phyloP scores from a whole-genome alignment of 1,140 invertebrate genomes.

The Drosophila sturtevanti region DNA sequence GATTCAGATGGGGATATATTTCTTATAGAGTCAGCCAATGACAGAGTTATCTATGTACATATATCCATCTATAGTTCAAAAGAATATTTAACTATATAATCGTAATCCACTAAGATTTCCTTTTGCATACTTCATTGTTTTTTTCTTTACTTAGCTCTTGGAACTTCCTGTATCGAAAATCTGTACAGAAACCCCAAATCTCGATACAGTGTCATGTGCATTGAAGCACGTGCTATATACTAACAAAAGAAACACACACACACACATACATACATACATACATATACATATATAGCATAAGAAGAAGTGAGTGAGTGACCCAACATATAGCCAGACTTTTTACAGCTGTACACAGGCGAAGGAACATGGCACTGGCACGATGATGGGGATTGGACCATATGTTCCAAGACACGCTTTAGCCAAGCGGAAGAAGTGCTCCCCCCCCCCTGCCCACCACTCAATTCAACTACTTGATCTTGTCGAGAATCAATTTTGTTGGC shows the following conservation, averaged over 20 bases:
- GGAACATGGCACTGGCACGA: slow-evolving; percentile 17
- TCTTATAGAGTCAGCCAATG: too few species aligned
- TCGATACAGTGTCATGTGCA: slow-evolving; percentile 75
- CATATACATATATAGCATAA: too few species aligned
- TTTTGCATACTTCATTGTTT: not conserved
- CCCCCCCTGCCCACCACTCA: slow-evolving; percentile 9
- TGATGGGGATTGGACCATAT: slow-evolving; percentile 47
- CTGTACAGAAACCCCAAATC: slow-evolving; percentile 11
- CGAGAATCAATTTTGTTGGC: slow-evolving; percentile 36
- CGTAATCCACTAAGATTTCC: too few species aligned
- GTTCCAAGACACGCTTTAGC: slow-evolving; percentile 78
- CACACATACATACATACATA: too few species aligned
- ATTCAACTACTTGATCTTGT: not conserved
- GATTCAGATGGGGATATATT: too few species aligned
- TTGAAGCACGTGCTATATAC: slow-evolving; percentile 70
- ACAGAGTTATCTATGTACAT: too few species aligned
- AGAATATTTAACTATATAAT: too few species aligned
- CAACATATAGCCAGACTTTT: slow-evolving; percentile 54
- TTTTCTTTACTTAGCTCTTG: too few species aligned
- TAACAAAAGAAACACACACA: slow-evolving; percentile 37
- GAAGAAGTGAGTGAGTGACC: too few species aligned
- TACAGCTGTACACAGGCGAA: slow-evolving; percentile 53
- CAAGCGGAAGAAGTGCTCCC: slow-evolving; percentile 65
- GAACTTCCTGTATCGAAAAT: slow-evolving; percentile 12
- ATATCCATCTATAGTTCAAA: too few species aligned